Conservation (phyloP, 2,113 vertebrate species). For the Dicrurus megarhynchus region DNA sequence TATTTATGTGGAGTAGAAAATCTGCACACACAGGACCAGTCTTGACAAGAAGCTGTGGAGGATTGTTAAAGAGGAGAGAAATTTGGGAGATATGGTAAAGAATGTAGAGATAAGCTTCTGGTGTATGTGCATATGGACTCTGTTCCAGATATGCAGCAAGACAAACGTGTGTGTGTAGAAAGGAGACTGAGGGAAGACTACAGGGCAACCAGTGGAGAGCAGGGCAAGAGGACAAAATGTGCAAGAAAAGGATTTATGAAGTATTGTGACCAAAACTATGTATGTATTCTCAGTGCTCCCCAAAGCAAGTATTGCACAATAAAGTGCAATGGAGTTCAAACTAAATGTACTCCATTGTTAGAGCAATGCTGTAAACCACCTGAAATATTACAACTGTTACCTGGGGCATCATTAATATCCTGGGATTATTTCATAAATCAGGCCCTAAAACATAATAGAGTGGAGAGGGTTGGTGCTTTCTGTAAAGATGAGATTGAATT, state of each 20-base stretch:
- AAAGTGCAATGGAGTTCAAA: slow-evolving; percentile 6
- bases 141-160: neutral
- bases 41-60: neutral
- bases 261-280: neutral
- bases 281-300: neutral
- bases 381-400: slow-evolving; percentile 42
- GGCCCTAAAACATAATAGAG: slow-evolving; percentile 46
- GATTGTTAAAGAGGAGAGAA: neutral
- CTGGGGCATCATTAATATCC: slow-evolving; percentile 28
- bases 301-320: neutral
- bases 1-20: neutral
- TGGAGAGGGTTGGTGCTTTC: slow-evolving; percentile 7
- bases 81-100: neutral
- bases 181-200: neutral
- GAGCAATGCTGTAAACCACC: neutral
- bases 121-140: neutral
- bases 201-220: neutral
- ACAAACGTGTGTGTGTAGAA: neutral
- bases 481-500: slow-evolving; percentile 60
- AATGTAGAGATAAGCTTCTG: neutral
- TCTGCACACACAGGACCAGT: neutral
- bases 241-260: neutral
- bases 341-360: neutral
- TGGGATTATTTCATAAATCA: slow-evolving; percentile 58
- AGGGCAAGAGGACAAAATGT: neutral